A percentile compares a stretch with the other conserved stretches of the same genome.
Conservation (phyloP, 1,140 invertebrate genomes). For the Bactericera cockerelli region DNA sequence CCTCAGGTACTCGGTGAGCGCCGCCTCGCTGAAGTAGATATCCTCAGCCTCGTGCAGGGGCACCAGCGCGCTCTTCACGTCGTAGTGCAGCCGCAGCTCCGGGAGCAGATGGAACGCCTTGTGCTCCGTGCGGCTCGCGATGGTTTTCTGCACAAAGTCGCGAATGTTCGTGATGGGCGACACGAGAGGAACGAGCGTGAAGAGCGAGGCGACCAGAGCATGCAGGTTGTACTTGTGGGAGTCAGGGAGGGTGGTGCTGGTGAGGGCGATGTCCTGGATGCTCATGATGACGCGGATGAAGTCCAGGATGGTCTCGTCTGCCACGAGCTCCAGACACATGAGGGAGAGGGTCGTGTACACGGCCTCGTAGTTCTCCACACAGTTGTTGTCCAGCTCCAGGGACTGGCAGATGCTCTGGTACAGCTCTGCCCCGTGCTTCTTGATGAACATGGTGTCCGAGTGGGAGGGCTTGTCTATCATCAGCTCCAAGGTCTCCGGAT, state of each 20-base stretch:
- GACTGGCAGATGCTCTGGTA: slow-evolving; percentile 53
- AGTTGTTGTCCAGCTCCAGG: slow-evolving; percentile 60
- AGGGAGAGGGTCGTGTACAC: slow-evolving; percentile 85
- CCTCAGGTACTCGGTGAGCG: background rate
- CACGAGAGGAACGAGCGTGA: slow-evolving; percentile 56
- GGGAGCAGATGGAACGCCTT: slow-evolving; percentile 50
- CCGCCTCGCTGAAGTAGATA: background rate
- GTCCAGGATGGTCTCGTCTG: slow-evolving; percentile 76
- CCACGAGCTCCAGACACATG: slow-evolving; percentile 72
- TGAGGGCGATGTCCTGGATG: slow-evolving; percentile 53
- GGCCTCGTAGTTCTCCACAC: slow-evolving; percentile 69
- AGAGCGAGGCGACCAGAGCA: slow-evolving; percentile 52
- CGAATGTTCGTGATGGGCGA: slow-evolving; percentile 45
- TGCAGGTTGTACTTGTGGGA: slow-evolving; percentile 70
- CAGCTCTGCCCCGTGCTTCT: slow-evolving; percentile 79
- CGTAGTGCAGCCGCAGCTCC: slow-evolving; percentile 39
- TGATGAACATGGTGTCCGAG: slow-evolving; percentile 89
- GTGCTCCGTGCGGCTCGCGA: slow-evolving; percentile 39
- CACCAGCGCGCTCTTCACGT: slow-evolving; percentile 32
- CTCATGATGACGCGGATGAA: slow-evolving; percentile 62
- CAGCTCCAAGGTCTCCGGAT: slow-evolving; percentile 52
- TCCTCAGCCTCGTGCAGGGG: background rate
- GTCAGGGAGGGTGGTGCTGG: slow-evolving; percentile 46
- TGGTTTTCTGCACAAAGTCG: slow-evolving; percentile 54
- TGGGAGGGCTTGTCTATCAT: slow-evolving; percentile 68